Percentiles rank a stretch among this genome's conserved stretches.
phyloP scores from a whole-genome alignment of 2,888 invertebrate species.

The Lepidonotus clava region DNA sequence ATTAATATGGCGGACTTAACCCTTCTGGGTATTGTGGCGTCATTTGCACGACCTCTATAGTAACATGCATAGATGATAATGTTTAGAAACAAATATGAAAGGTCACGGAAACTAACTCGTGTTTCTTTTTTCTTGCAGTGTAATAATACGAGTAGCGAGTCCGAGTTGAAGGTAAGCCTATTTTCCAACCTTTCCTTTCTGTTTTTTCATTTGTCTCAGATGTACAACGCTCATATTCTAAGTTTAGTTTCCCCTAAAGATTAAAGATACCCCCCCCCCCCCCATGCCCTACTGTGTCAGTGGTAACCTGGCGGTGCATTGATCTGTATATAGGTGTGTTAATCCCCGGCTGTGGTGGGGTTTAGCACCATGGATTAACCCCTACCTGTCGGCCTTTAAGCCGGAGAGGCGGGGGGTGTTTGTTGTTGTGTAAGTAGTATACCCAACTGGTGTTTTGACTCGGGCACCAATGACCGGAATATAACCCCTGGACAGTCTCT shows the following conservation, averaged over 20 bases:
- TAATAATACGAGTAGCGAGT: constrained; percentile 33
- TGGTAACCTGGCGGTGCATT: background rate
- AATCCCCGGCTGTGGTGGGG: background rate
- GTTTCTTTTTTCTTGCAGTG: constrained; percentile 16
- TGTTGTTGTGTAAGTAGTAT: background rate
- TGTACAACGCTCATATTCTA: background rate
- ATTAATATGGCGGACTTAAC: too few species aligned
- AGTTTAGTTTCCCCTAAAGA: too few species aligned
- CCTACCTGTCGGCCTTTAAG: background rate
- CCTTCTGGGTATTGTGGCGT: too few species aligned
- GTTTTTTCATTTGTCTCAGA: too few species aligned
- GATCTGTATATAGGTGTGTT: background rate
- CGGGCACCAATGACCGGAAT: background rate
- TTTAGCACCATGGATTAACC: background rate
- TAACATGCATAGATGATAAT: too few species aligned
- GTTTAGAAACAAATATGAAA: too few species aligned
- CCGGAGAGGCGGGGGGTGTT: background rate
- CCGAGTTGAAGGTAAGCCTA: background rate
- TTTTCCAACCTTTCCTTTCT: too few species aligned
- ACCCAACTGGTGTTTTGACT: background rate
- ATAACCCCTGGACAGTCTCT: too few species aligned
- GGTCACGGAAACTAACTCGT: too few species aligned
- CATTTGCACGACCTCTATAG: too few species aligned
- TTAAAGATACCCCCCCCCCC: too few species aligned
- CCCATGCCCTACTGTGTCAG: background rate